Base-by-base conservation (phyloP, 2,797 vertebrate genomes). In the Cyclura pinguis region DNA sequence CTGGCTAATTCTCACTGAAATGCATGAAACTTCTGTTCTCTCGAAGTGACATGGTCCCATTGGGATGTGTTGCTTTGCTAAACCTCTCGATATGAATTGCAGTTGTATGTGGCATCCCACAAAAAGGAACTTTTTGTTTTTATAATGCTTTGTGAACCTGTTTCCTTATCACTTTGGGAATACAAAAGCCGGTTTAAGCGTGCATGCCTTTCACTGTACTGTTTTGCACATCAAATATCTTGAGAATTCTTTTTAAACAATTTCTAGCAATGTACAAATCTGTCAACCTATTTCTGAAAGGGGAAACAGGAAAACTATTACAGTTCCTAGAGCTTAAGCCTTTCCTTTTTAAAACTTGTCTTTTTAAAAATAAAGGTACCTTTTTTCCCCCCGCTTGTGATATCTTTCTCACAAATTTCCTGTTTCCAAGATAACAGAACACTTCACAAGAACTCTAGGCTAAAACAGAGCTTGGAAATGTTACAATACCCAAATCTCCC, bases 241-340 rank as follows among this genome's bases (percentile, higher is more conserved):
- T 0, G 32, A 91, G 24, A 13, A 14, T 84, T 90, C 91, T 87
- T 83, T 81, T 62, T 38, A 16, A 32, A n/a, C 52, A 83, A 87
- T 88, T 91, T 88, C 72, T 86, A 81, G 69, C 50, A 88, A 29
- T 64, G 57, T 81, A 35, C 64, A 74, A 6, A 84, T 10, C 35
- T 12, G 18, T 2, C 59, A 76, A 47, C 89, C 83, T 88, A 78
- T 50, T 89, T 92, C 87, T 83, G 93, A 93, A 91, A 18, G 80
- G 50, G 5, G 14, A 77, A 57, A 84, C 2, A 27, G 20, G 92
- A 92, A 76, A 4, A 0, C 50, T 57, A 29, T 89, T 80, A n/a
- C 0, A 6, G 42, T 69, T 84, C 1, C 72, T 50, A 29, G 14
- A 35, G 55, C 35, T 24, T 5, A 64, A 88, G n/a, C 18, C 42